phyloP scores from a whole-genome alignment of 2,797 vertebrate species.

The Myoxocephalus aenaeus region DNA sequence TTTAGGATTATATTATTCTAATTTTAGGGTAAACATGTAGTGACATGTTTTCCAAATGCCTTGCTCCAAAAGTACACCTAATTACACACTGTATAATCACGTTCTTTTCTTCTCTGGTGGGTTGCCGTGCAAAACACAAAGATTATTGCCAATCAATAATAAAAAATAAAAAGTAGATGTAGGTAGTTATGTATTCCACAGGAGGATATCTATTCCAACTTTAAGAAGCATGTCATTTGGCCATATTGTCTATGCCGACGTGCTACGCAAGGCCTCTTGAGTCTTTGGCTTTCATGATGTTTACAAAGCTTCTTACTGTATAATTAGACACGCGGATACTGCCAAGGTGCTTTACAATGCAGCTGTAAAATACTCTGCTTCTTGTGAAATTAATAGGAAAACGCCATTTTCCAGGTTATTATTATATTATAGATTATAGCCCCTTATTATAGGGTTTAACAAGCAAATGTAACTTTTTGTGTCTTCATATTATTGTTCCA shows the following conservation, averaged over 20 bases:
- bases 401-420: not conserved
- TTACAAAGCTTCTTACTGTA: constrained; percentile 17
- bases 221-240: constrained; percentile 14
- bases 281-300: constrained; percentile 20
- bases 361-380: not conserved
- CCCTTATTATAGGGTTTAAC: rapidly evolving
- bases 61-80: not conserved
- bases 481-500: constrained; percentile 21
- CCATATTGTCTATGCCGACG: not conserved
- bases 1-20: not conserved
- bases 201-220: not conserved
- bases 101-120: not conserved
- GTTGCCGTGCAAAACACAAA: constrained; percentile 3
- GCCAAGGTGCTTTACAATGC: not conserved
- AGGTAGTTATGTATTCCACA: constrained; percentile 15
- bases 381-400: constrained; percentile 15
- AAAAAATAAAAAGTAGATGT: not conserved
- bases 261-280: not conserved
- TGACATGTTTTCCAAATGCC: not conserved
- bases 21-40: not conserved
- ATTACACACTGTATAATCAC: constrained; percentile 4
- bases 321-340: constrained; percentile 13
- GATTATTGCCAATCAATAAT: constrained; percentile 8
- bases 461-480: not conserved
- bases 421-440: not conserved